Evolutionary conservation across 1,140 invertebrate genomes (phyloP), one percentile per base, ranked within the genome.

Genomic region (Adelges cooleyi): DNA sequence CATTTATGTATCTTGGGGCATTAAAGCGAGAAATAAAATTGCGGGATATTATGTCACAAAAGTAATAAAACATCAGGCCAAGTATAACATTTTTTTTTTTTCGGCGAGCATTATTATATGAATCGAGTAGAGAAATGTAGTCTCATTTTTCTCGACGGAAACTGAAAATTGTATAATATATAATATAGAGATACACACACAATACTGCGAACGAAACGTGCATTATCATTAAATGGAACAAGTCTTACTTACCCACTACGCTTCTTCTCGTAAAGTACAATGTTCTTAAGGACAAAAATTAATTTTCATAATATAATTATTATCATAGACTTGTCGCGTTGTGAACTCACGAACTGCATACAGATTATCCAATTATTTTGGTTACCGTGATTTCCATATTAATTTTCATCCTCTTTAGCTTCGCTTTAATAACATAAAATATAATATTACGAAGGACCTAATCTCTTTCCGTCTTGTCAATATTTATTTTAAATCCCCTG

Each of bases 311-410:
- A n/a, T n/a, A n/a, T n/a, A n/a, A n/a, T n/a, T n/a, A n/a, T n/a
- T n/a, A n/a, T n/a, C n/a, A n/a, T 54, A 40, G 20, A 54, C 10
- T 36, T 54, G 20, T 54, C 20, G 23, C 36, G 29, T 56, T 42
- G 20, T 18, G 15, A 42, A 56, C 27, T 56, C 53, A 23, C 29
- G 23, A n/a, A 20, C 23, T 22, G 38, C 53, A n/a, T 38, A 9
- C 33, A 54, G 52, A 54, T 54, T 56, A 56, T 56, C 36, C n/a
- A 23, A 56, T 56, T 56, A 56, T 56, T 33, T 56, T 42, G 38
- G 42, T 56, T 56, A n/a, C 42, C 8, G 8, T 4, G 22, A 56
- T 56, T 56, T 56, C 27, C 22, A 56, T 56, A 23, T 42, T 56
- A 42, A 56, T 56, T 56, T 20, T 38, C 22, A 25, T 42, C 17